Evolutionary conservation across 2,888 invertebrate species (phyloP), one percentile per base, ranked within the genome.

Genomic region (Nasonia oneida): DNA sequence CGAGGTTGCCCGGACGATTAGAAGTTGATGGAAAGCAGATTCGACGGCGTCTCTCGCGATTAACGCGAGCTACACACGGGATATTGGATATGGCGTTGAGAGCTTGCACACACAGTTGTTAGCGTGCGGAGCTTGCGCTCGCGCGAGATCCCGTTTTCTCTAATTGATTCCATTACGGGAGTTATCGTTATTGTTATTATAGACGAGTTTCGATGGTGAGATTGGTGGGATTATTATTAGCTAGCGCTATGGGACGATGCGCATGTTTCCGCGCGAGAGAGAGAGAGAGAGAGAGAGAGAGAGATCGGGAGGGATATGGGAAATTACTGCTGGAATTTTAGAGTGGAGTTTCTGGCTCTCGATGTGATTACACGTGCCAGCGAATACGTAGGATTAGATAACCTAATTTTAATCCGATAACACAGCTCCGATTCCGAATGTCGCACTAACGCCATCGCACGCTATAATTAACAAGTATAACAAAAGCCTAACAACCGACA

Each of bases 1-100:
- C 57, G 50, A 57, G 37, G 39, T 50, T 23, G 64, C 47, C 76
- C 6, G 86, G 76, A 86, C 71, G 81, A 78, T 81, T 73, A 42
- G 71, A 85, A 81, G 37, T 61, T 83, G 81, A 83, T 79, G 79
- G 82, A 79, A 79, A 64, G 47, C 79, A 78, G 82, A 81, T 77
- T 76, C 76, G 50, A 23, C 23, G 10, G 47, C 18, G 50, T 14
- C 23, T 14, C 23, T 70, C 70, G 76, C 70, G 71, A 75, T 81
- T 76, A 70, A 47, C 78, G 47, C 71, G 75, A n/a, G 39, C 71
- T 3, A 15, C 15, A 37, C 10, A 39, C 57, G 42, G 33, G 70
- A 47, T 50, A 50, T 70, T 33, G 78, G 67, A 76, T 76, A 71
- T 42, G 18, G 53, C 53, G 76, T 15, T 37, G 33, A n/a, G 39